Base-by-base conservation (phyloP, 2,797 vertebrate genomes). In the Dermochelys coriacea region DNA sequence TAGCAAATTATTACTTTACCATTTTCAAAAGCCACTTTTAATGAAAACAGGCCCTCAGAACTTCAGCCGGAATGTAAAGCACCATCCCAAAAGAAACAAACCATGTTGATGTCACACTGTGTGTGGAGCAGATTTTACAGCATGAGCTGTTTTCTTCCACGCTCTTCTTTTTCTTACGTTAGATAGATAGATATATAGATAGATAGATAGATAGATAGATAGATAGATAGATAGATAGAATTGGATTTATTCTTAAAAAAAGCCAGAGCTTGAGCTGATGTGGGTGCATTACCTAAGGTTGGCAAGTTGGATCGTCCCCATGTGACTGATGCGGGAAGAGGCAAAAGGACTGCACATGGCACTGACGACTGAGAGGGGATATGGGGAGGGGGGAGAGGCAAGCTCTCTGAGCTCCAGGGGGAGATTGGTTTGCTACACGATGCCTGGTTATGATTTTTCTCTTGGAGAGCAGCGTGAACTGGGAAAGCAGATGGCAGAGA, bases 1-100 rank as follows among this genome's bases (percentile, higher is more conserved):
- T 96, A 96, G 82, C 87, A 96, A 97, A 97, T 92, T 91, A 90
- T 88, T 97, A 91, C 89, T 96, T 97, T 91, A 50, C 47, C 85
- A 4, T 89, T 97, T 97, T 95, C 93, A 94, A 97, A 96, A 91
- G 75, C 19, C 93, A 54, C 88, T 91, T 86, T 90, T 92, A 96
- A 85, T 61, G 87, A 88, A 96, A 97, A 91, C 64, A 37, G 80
- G 50, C 71, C 86, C 87, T 49, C 49, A 64, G 50, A 81, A 90
- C 25, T 88, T 41, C 68, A 95, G 78, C 23, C 8, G 18, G 84
- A 77, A 47, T 84, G 51, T 80, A 84, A 87, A 96, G 82, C 57
- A 57, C 27, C 55, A 16, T 81, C 83, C 90, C 89, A 8, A 45
- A 96, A 85, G 93, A 88, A 90, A 91, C 7, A 59, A 86, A 45